Evolutionary conservation across 2,888 invertebrate species (phyloP), one percentile per base, ranked within the genome.

Genomic region (Perithous albicinctus): DNA sequence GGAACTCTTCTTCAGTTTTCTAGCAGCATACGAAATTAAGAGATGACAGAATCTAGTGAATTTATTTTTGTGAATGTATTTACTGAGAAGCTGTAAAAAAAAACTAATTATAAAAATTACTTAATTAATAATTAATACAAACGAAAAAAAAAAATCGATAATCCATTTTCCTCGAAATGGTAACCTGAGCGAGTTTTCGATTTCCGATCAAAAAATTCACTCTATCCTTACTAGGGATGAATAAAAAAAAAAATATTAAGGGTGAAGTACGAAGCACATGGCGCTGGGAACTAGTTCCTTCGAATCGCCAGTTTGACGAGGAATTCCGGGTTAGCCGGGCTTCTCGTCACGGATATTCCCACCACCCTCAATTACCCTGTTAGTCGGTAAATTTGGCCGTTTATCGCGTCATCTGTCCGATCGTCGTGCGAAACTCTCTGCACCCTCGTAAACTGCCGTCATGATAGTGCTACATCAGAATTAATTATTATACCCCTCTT

Each of bases 331-430:
- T 74, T 77, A 77, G 63, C 72, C 70, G 69, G 74, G 67, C 67
- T 78, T 26, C 73, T 82, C 88, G 90, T 90, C 86, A 90, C 88
- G 89, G 88, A 84, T 86, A 87, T 88, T 88, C 88, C 88, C 86
- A 90, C 87, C 85, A n/a, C 85, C 85, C 87, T 83, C 85, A 84
- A 87, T 89, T 86, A 86, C 84, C 86, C 81, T 56, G 84, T 89
- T 87, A 86, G 69, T 76, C 75, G 80, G 78, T 85, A 75, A 86
- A 87, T 81, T 84, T 66, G 74, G 78, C 82, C 85, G 82, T 82
- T 85, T 85, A 84, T 84, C 84, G 73, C 87, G 80, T 85, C 86
- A 88, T 86, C 85, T 86, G 86, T 32, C 38, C 72, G 77, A 79
- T 85, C 88, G 84, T 86, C 85, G 84, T 85, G 85, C 80, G 84